A percentile compares a stretch with the other conserved stretches of the same genome.
These are phyloP conservation scores for Dendropsophus ebraccatus DNA, from an alignment of 2,113 vertebrate species.

Conservation along the genomic window DNA sequence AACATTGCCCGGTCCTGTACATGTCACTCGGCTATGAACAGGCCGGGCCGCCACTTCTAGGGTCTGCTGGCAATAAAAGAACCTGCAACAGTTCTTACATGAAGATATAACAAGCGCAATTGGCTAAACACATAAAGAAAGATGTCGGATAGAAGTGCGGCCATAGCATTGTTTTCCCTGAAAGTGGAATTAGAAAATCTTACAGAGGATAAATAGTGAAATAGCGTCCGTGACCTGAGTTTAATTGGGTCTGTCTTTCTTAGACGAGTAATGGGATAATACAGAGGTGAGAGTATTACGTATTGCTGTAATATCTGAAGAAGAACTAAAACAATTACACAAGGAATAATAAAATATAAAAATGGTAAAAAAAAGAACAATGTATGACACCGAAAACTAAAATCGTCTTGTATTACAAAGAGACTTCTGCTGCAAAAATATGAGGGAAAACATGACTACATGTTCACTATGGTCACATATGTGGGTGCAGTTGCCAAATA, in stretches of 20 bases:
- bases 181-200: neutral
- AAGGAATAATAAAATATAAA: neutral
- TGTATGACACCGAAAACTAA: too few relatives aligned
- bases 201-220: neutral
- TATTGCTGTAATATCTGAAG: neutral
- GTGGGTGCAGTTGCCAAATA: too few relatives aligned
- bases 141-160: neutral
- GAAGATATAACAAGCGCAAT: too few relatives aligned
- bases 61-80: slow-evolving; percentile 22
- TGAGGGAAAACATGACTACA: too few relatives aligned
- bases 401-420: too few relatives aligned
- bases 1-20: slow-evolving; percentile 37
- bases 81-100: neutral
- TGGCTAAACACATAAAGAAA: neutral
- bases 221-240: neutral
- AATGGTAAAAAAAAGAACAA: too few relatives aligned
- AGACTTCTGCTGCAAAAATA: too few relatives aligned
- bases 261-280: neutral
- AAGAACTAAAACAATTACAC: neutral
- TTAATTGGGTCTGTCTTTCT: neutral
- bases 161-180: neutral
- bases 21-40: slow-evolving; percentile 18
- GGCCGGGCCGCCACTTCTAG: slow-evolving; percentile 13
- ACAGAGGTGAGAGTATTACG: neutral
- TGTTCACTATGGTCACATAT: too few relatives aligned